Evolutionary conservation across 2,113 vertebrate genomes (phyloP).

Genomic region (Loxodonta africana): DNA sequence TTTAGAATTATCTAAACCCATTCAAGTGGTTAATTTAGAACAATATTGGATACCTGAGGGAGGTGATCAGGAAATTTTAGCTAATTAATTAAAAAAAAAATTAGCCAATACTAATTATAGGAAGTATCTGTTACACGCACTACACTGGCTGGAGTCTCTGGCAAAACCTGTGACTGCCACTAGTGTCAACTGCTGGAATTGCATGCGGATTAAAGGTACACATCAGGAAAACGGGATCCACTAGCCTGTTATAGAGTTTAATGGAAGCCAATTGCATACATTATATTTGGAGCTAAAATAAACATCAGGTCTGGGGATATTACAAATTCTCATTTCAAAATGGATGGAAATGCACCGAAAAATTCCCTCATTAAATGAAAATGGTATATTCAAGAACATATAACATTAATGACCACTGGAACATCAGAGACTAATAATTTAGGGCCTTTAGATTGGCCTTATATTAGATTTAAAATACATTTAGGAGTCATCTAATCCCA

Average conservation of each 20-base stretch:
- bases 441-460: background rate
- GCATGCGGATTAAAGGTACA: background rate
- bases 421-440: background rate
- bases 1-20: background rate
- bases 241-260: background rate
- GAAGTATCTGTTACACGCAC: background rate
- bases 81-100: background rate
- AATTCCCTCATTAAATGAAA: background rate
- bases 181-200: background rate
- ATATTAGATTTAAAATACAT: background rate
- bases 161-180: background rate
- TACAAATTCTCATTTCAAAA: background rate
- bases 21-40: conserved; percentile 57
- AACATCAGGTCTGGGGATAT: background rate
- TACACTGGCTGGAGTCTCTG: background rate
- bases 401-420: background rate
- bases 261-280: background rate
- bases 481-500: background rate
- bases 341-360: background rate
- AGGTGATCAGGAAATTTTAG: background rate
- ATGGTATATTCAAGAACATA: background rate
- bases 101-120: background rate
- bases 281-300: background rate
- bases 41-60: background rate
- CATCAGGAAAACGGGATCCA: background rate